Conservation (phyloP, 2,888 invertebrate species). For the Nomada flava region DNA sequence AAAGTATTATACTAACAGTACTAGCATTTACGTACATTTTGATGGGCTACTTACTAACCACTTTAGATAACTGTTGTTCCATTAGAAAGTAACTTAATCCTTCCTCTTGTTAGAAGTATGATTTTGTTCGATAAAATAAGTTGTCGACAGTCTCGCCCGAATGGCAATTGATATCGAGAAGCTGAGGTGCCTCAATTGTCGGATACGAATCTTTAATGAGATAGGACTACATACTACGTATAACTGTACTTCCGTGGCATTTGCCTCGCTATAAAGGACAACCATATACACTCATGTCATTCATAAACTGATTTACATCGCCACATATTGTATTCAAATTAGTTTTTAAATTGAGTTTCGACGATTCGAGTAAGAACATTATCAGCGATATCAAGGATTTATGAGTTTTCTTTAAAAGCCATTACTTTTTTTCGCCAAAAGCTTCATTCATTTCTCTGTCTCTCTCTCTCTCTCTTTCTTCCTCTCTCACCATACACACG, state of each 20-base stretch:
- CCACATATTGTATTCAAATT: slow-evolving; percentile 1
- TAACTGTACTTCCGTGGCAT: slow-evolving; percentile 14
- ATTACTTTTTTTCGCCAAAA: slow-evolving; percentile 24
- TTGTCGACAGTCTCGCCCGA: background rate
- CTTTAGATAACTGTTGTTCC: slow-evolving; percentile 22
- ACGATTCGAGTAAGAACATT: background rate
- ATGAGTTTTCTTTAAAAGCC: background rate
- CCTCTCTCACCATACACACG: background rate
- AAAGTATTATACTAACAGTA: slow-evolving; percentile 44
- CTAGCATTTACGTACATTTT: slow-evolving; percentile 32
- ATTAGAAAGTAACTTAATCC: slow-evolving; percentile 20
- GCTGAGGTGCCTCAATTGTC: slow-evolving; percentile 55
- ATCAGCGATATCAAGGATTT: background rate
- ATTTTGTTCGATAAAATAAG: too few relatives aligned
- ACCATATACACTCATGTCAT: slow-evolving; percentile 53
- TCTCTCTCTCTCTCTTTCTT: too few relatives aligned
- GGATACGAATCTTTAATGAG: slow-evolving; percentile 13
- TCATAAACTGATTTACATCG: slow-evolving; percentile 39
- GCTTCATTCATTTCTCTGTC: slow-evolving; percentile 14
- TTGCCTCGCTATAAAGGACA: slow-evolving; percentile 11
- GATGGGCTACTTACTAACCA: slow-evolving; percentile 33
- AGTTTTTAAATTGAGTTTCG: slow-evolving; percentile 1
- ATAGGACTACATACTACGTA: slow-evolving; percentile 6
- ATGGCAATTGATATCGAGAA: slow-evolving; percentile 33
- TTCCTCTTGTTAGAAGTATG: slow-evolving; percentile 24